These are phyloP conservation scores for Poecilia latipinna DNA, from an alignment of 2,113 vertebrate genomes.

Conservation along the genomic window DNA sequence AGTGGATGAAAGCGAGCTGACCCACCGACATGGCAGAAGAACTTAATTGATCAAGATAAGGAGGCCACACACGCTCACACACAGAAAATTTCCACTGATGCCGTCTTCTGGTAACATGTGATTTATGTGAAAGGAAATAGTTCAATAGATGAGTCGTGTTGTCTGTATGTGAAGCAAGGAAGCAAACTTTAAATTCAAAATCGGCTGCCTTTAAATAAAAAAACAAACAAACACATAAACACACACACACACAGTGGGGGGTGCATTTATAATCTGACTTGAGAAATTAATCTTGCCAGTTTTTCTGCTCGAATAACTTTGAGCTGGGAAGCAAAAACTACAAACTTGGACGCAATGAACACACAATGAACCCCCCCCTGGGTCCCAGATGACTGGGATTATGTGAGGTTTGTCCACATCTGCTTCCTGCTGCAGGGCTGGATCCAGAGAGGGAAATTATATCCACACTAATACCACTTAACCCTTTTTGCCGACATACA, in stretches of 20 bases:
- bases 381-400: constrained; percentile 68
- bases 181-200: not conserved
- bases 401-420: constrained; percentile 61
- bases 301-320: constrained; percentile 24
- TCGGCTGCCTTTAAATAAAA: not conserved
- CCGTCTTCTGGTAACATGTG: constrained; percentile 13
- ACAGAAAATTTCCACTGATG: constrained; percentile 50
- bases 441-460: constrained; percentile 46
- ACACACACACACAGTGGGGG: not conserved
- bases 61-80: constrained; percentile 28
- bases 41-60: constrained; percentile 52
- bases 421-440: constrained; percentile 62
- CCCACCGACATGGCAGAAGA: constrained; percentile 25
- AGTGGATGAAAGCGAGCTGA: constrained; percentile 53
- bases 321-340: constrained; percentile 32
- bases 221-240: not conserved
- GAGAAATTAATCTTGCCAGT: constrained; percentile 1
- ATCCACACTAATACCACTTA: constrained; percentile 14
- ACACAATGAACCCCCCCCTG: constrained; percentile 32
- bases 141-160: not conserved
- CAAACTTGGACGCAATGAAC: constrained; percentile 13
- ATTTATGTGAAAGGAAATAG: constrained; percentile 27
- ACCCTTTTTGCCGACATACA: not conserved
- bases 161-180: not conserved
- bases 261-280: not conserved